Base-by-base conservation (phyloP, 2,113 vertebrate genomes). In the Coracopsis vasa region DNA sequence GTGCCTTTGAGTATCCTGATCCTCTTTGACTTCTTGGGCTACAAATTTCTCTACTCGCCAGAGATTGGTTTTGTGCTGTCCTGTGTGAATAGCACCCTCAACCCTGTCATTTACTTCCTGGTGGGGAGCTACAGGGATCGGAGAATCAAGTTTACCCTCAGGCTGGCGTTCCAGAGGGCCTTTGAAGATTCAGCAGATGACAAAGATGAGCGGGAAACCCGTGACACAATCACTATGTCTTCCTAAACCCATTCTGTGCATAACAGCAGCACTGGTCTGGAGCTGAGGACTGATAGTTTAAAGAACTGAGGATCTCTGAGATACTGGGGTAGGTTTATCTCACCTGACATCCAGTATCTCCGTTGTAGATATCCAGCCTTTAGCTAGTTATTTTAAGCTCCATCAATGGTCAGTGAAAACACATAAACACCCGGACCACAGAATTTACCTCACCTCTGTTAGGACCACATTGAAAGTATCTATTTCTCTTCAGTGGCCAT, bases 71-170 rank as follows among this genome's bases (percentile, higher is more conserved):
- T 95, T 19, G 78, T 97, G 77, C 91, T 97, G 27, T 96, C 96
- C 53, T 95, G 81, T 0, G 54, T 95, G 41, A 97, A 97, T 4
- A 97, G 97, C 80, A 94, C 48, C 3, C 74, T 97, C 70, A 97
- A 97, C 64, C 95, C 96, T 0, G 0, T 97, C 86, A 95, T 97
- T n/a, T 97, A 97, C 60, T 97, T 97, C 88, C 84, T 96, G 10
- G 91, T 97, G 79, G 95, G 96, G 17, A 97, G 96, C 90, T 97
- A 97, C 88, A 91, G 69, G 67, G 95, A 96, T 37, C 53, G 42
- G 3, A 93, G 81, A 12, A 94, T 94, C 86, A 80, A 81, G 75
- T 51, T 94, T 11, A 8, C 95, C 50, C 91, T 97, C 72, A 77
- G 42, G 45, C 80, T 94, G 86, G 96, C 96, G 0, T 97, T 97